Evolutionary conservation across 2,113 vertebrate genomes (phyloP), one percentile per base, ranked within the genome.

Genomic region (Dasyornis broadbenti): DNA sequence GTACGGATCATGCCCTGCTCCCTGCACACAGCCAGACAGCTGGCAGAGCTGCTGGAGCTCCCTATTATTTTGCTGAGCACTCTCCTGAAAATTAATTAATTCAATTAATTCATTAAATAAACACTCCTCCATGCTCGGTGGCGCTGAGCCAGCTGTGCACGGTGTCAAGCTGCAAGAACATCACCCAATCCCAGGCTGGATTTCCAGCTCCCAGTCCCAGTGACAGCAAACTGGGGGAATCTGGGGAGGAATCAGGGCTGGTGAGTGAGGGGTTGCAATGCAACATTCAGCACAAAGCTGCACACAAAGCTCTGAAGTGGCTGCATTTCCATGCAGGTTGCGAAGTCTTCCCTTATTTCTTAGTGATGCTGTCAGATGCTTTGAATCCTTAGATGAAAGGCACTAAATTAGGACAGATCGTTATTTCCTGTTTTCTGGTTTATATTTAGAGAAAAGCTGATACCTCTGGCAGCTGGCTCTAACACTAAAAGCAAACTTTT

Each of bases 341-440:
- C 3, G 6, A 72, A 75, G 76, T 5, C 71, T 72, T 14, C 30
- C 40, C 65, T 63, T 16, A 18, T 33, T 90, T 88, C 79, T 90
- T 33, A 52, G 85, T 30, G 66, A 28, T 54, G 85, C 82, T 77
- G 63, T 80, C 79, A 91, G 88, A 65, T 20, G 80, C 71, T 90
- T 95, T 93, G 95, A 80, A 59, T 83, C 89, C 82, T 52, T 1
- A 90, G 92, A 96, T 96, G 92, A 97, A 94, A 95, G 89, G 86
- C 79, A 40, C 80, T 78, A 93, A 97, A 95, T 96, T 86, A 93
- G 95, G 94, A 47, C 95, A 94, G 91, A 66, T 83, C 2, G 1
- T 93, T 94, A 59, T 90, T 97, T 94, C 91, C 94, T 94, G 83
- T 70, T 86, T 86, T 77, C 76, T 81, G 64, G 39, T 69, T 95